These are phyloP conservation scores for Chloroclysta siterata DNA, from an alignment of 2,888 invertebrate genomes.

Conservation along the genomic window DNA sequence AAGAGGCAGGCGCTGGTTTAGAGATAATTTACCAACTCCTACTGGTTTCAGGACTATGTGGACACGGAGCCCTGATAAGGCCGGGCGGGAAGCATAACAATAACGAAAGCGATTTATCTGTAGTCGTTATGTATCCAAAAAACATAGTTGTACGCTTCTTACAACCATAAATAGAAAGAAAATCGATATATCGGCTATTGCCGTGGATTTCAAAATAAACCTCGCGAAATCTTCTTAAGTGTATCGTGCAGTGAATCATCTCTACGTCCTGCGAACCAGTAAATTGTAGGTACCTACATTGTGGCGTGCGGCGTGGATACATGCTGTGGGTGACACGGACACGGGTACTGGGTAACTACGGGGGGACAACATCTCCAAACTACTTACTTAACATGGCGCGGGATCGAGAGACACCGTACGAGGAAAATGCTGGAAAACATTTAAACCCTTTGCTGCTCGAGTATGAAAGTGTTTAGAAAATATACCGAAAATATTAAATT, in stretches of 20 bases:
- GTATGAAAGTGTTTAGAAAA: constrained; percentile 16
- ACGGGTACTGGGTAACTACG: constrained; percentile 56
- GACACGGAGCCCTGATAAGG: not conserved
- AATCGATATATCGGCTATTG: not conserved
- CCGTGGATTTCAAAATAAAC: constrained; percentile 12
- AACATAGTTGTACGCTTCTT: too few relatives aligned
- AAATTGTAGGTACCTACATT: constrained; percentile 22
- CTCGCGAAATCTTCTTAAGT: constrained; percentile 32
- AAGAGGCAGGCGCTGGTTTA: not conserved
- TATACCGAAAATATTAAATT: constrained; percentile 13
- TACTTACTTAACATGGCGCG: constrained; percentile 65
- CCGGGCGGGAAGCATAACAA: not conserved
- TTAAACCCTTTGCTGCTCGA: constrained; percentile 21
- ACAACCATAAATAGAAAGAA: too few relatives aligned
- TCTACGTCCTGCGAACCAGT: constrained; percentile 21
- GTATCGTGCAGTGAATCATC: constrained; percentile 32
- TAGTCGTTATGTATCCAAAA: not conserved
- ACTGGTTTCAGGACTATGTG: not conserved
- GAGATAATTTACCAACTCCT: not conserved
- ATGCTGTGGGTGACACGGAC: constrained; percentile 55
- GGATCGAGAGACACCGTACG: constrained; percentile 25
- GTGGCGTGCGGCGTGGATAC: constrained; percentile 57
- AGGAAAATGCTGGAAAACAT: constrained; percentile 31
- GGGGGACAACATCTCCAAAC: constrained; percentile 70
- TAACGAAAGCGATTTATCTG: constrained; percentile 29